Evolutionary conservation across 2,797 vertebrate genomes (phyloP), one percentile per base, ranked within the genome.

Genomic region (Phoebastria nigripes): DNA sequence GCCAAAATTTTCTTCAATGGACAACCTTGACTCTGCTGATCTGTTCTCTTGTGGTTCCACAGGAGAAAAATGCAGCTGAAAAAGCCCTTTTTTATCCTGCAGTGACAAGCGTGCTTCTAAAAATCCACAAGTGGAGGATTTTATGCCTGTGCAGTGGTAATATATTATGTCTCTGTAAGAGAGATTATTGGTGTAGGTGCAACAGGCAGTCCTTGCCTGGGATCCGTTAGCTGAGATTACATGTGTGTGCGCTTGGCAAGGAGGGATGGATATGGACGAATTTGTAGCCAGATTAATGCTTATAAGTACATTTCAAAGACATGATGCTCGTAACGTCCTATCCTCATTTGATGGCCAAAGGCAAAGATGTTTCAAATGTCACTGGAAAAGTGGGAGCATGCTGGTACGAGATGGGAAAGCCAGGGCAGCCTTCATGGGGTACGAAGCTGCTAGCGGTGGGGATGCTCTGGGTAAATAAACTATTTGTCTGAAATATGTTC

Each of bases 61-160:
- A 44, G 11, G 15, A 61, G 39, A 72, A 91, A 96, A 80, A 66
- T 2, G 9, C 35, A 93, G 25, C 55, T 59, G 25, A 29, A 31
- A 89, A 56, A 33, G 0, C 0, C 2, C 1, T 1, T 6, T 29
- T 39, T 26, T 56, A 2, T 2, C 11, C 67, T 61, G 7, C 44
- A 25, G n/a, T 29, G 79, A 77, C 18, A 62, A 63, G 15, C 0
- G 0, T 33, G 18, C 20, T 67, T 51, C 61, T 71, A 18, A 54
- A 89, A 79, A 65, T 4, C 33, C 29, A 76, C 29, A 63, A 78
- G 0, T 41, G 33, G 28, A 41, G 12, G 12, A 39, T 79, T 87
- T 87, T 55, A 22, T 52, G 17, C 42, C 46, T 69, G 12, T 93
- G 12, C 25, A 51, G 35, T 31, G 47, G 29, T 25, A 69, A 59